Conservation (phyloP, 2,888 invertebrate species). For the Thereva unica region DNA sequence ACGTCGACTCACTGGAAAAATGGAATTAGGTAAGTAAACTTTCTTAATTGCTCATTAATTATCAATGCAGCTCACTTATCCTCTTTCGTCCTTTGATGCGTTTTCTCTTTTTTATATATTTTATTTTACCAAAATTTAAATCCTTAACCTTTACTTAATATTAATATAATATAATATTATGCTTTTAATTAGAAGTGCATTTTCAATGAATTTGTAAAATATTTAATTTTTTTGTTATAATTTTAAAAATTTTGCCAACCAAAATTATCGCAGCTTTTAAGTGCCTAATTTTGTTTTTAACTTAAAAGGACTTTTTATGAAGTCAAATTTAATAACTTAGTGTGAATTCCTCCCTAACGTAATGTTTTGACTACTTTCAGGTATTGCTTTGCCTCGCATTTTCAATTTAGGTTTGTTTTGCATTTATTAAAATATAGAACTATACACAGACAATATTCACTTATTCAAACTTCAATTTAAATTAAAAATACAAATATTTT, state of each 20-base stretch:
- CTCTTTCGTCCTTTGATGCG: constrained; percentile 11
- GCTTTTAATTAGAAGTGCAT: too few species aligned
- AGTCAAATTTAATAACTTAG: constrained; percentile 7
- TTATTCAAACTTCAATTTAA: constrained; percentile 7
- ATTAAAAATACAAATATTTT: too few species aligned
- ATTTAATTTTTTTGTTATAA: too few species aligned
- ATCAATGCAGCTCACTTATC: constrained; percentile 4
- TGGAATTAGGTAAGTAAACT: constrained; percentile 66
- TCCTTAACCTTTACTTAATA: too few species aligned
- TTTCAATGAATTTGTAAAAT: too few species aligned
- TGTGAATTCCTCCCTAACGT: constrained; percentile 18
- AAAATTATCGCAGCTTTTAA: too few species aligned
- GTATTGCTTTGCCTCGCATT: constrained; percentile 36
- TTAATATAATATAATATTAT: too few species aligned
- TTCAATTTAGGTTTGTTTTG: constrained; percentile 35
- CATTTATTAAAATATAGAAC: constrained; percentile 6
- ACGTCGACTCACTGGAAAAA: constrained; percentile 80
- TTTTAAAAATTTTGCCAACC: too few species aligned
- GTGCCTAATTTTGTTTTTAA: too few species aligned
- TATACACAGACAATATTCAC: constrained; percentile 12
- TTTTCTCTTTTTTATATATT: background rate
- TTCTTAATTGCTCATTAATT: background rate
- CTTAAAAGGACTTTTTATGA: too few species aligned
- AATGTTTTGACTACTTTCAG: constrained; percentile 29
- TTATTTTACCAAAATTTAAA: too few species aligned